Conservation (phyloP, 2,113 vertebrate species). For the Rhombomys opimus region DNA sequence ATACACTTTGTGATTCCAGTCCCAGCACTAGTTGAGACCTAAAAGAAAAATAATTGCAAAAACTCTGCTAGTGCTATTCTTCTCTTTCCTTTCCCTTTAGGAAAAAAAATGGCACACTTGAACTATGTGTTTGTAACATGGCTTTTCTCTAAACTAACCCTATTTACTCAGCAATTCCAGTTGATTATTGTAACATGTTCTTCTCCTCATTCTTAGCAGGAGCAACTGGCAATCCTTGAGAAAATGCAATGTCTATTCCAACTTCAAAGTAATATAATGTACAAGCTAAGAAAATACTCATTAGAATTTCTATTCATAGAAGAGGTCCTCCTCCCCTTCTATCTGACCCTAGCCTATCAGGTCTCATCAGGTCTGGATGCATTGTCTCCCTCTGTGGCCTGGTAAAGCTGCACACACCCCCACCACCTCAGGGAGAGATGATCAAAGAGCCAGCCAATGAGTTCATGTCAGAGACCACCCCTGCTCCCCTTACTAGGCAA, state of each 20-base stretch:
- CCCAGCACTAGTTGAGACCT: conserved; percentile 6
- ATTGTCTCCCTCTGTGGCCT: too few species aligned
- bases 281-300: conserved; percentile 50
- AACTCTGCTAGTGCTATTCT: conserved; percentile 24
- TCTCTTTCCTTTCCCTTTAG: conserved; percentile 10
- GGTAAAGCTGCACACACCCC: too few species aligned
- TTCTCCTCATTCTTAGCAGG: neutral
- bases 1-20: conserved; percentile 19
- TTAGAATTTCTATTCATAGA: conserved; percentile 11
- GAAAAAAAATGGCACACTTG: neutral
- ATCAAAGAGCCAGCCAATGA: too few species aligned
- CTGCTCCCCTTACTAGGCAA: too few species aligned
- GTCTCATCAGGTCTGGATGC: too few species aligned
- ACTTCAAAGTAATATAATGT: conserved; percentile 48
- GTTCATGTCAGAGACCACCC: too few species aligned
- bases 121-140: neutral
- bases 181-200: conserved; percentile 29
- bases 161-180: conserved; percentile 33
- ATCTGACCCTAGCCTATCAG: too few species aligned
- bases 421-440: too few species aligned
- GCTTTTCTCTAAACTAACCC: conserved; percentile 28
- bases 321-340: too few species aligned
- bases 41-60: conserved; percentile 45
- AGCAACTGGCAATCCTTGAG: neutral
- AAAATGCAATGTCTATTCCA: conserved; percentile 14